Evolutionary conservation across 2,888 invertebrate species (phyloP).

Genomic region (Sinentomon sp.): DNA sequence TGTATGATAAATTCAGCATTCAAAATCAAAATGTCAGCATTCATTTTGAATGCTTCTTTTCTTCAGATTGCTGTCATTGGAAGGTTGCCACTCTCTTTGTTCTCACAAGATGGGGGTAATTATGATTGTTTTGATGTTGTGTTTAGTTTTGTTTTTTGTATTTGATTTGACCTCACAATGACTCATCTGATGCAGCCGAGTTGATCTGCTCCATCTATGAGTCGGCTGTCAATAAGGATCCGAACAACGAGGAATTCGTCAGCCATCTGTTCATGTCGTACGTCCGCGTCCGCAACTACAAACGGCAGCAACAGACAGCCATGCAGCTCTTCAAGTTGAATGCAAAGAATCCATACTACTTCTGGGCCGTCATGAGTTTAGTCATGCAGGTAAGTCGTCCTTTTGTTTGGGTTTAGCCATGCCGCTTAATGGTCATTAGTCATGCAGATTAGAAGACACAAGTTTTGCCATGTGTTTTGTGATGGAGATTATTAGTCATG

Average conservation of each 20-base stretch:
- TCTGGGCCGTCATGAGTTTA: conserved; percentile 93
- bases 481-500: too few species aligned
- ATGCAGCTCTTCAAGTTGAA: conserved; percentile 67
- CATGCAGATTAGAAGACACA: too few species aligned
- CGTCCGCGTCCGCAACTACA: conserved; percentile 60
- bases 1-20: too few species aligned
- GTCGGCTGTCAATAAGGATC: conserved; percentile 55
- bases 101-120: conserved; percentile 1
- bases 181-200: too few species aligned
- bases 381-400: conserved; percentile 49
- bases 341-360: conserved; percentile 85
- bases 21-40: too few species aligned
- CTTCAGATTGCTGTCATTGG: too few species aligned
- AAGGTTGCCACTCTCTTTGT: too few species aligned
- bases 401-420: too few species aligned
- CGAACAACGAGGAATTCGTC: conserved; percentile 67
- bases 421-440: too few species aligned
- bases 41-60: too few species aligned
- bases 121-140: not conserved
- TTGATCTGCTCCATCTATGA: conserved; percentile 72
- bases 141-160: conserved; percentile 16
- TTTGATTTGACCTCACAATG: too few species aligned
- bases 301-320: conserved; percentile 67
- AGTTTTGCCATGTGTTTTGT: too few species aligned
- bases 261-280: conserved; percentile 89